Base-by-base conservation (phyloP, 2,797 vertebrate species). In the Oreonectes daqikongensis region DNA sequence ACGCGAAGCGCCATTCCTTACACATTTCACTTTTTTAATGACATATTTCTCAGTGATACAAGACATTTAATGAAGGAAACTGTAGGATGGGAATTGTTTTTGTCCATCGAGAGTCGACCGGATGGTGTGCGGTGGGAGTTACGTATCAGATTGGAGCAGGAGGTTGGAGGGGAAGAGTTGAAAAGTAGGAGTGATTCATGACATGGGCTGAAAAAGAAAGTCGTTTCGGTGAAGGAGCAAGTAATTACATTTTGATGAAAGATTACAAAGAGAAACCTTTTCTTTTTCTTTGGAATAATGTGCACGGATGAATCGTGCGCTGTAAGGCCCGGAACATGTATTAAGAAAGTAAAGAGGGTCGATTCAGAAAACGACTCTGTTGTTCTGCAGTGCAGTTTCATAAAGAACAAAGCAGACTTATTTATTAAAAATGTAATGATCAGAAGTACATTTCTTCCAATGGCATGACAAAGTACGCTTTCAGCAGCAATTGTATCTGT, bases 401-500 rank as follows among this genome's bases (percentile, higher is more conserved):
- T 20, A 35, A 35, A 30, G 59, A 35, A 61, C 59, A 61, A 61
- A 35, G 18, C 59, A 38, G 59, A 20, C 32, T 18, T 61, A 61
- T 61, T 61, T 35, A 5, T 61, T 20, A 61, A 17, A 61, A 6
- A 35, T 12, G 59, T 61, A 61, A 61, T 59, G 26, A 59, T 61
- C 59, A 61, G 59, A 35, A 61, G 59, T 35, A 35, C 59, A 20
- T 61, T 61, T 60, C 9, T 61, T 61, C 17, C 30, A 60, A n/a
- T 32, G 28, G 17, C 57, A 35, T 61, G 59, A 61, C 30, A 61
- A 61, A 61, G 59, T 38, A 35, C 11, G 59, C 59, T 61, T 35
- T 61, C 59, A 61, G 59, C 59, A 61, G 18, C 59, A 38, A 61
- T 32, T 20, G 59, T 20, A 61, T 61, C 59, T 61, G 59, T 35